These are phyloP conservation scores for Arbacia lixula DNA, from an alignment of 53 echinoderm and acorn worm genomes.

Conservation along the genomic window DNA sequence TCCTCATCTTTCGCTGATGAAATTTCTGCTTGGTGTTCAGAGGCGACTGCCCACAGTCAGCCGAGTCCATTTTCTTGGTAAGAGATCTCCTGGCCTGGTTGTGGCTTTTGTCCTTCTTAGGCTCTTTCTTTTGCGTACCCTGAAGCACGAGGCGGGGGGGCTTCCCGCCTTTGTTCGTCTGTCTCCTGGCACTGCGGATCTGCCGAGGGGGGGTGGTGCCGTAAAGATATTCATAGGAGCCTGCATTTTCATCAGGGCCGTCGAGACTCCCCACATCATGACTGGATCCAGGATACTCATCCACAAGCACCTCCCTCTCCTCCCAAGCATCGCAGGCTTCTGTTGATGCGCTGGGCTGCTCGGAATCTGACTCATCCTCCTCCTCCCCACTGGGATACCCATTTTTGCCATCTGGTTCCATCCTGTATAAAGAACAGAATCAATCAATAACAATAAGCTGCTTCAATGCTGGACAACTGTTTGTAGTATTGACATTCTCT, in stretches of 20 bases:
- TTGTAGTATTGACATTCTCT: no score
- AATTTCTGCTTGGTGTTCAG: constrained; percentile 36
- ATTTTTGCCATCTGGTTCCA: no score
- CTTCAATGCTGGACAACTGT: no score
- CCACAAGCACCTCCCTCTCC: no score
- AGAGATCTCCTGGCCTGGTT: constrained; percentile 43
- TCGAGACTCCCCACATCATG: constrained; percentile 20
- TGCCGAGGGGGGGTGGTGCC: constrained; percentile 48
- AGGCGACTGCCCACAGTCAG: constrained; percentile 7
- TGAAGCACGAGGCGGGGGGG: constrained; percentile 33
- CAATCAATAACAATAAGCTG: no score
- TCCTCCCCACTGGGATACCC: no score
- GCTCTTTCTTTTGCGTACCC: constrained; percentile 19
- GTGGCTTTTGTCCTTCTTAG: constrained; percentile 25
- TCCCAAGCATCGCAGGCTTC: neutral
- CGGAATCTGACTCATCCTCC: no score
- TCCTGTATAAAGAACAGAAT: no score
- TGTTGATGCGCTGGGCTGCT: neutral
- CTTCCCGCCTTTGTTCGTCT: constrained; percentile 22
- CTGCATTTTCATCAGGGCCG: neutral
- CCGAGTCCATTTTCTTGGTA: constrained; percentile 50
- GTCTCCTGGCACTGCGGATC: constrained; percentile 35
- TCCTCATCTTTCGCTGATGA: constrained; percentile 32
- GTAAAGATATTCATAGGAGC: constrained; percentile 13
- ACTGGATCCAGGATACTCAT: neutral